Evolutionary conservation across 1,140 invertebrate genomes (phyloP).

Genomic region (fruit fly (Drosophila melanogaster)): DNA sequence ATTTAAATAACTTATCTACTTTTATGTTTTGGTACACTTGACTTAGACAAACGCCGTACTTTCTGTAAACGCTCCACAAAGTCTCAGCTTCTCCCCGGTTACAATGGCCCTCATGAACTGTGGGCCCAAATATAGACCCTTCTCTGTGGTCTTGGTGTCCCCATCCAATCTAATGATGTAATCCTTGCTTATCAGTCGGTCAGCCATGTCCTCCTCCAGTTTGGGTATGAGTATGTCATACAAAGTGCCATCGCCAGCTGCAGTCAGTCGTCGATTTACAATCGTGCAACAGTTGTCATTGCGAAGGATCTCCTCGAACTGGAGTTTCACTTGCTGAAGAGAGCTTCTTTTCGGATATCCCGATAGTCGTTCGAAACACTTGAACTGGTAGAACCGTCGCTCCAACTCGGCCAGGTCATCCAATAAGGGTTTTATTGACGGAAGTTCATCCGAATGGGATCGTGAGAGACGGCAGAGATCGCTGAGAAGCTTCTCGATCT

Average conservation of each 20-base stretch:
- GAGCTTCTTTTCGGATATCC: slow-evolving; percentile 39
- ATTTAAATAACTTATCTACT: background rate
- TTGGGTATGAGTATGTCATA: slow-evolving; percentile 62
- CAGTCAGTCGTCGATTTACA: slow-evolving; percentile 49
- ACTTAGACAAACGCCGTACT: slow-evolving; percentile 76
- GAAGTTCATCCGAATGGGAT: slow-evolving; percentile 40
- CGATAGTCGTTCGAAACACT: slow-evolving; percentile 65
- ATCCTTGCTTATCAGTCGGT: slow-evolving; percentile 74
- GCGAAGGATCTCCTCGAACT: slow-evolving; percentile 68
- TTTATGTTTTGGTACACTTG: background rate
- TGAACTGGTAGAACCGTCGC: slow-evolving; percentile 70
- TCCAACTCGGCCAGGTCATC: slow-evolving; percentile 61
- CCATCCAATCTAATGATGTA: slow-evolving; percentile 74
- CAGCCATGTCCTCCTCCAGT: slow-evolving; percentile 56
- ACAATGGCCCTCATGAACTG: slow-evolving; percentile 82
- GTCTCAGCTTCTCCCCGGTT: slow-evolving; percentile 68
- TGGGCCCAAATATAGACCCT: slow-evolving; percentile 69
- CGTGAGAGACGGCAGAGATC: slow-evolving; percentile 72
- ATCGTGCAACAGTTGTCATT: slow-evolving; percentile 67
- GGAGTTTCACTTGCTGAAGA: slow-evolving; percentile 48
- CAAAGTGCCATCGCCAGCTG: slow-evolving; percentile 44
- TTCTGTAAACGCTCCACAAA: slow-evolving; percentile 83
- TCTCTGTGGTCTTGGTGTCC: slow-evolving; percentile 43
- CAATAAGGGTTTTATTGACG: slow-evolving; percentile 28
- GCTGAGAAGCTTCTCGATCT: slow-evolving; percentile 61